Evolutionary conservation across 2,797 vertebrate genomes (phyloP), one percentile per base, ranked within the genome.

Genomic region (Paramormyrops hopkinsi): DNA sequence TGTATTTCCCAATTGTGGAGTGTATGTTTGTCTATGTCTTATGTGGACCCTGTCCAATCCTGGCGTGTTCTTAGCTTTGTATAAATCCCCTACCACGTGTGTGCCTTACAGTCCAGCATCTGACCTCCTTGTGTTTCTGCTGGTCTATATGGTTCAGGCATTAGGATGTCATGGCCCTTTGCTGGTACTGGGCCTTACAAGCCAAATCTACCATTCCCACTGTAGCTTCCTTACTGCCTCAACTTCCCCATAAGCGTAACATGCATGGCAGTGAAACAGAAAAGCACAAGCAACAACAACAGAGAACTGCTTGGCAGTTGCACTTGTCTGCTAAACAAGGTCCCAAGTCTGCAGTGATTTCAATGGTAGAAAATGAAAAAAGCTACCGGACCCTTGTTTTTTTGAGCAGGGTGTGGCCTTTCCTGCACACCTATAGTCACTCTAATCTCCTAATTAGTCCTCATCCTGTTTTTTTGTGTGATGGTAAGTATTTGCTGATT

Each of bases 401-500:
- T 6, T 29, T 41, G 3, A 1, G 25, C 33, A 29, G 12, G 25
- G 69, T 19, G 69, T 3, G 19, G 54, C 19, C 46, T 85, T 29
- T 85, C 44, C n/a, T 85, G 82, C 9, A 2, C 44, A 51, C 22
- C 41, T 29, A 22, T 25, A 85, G 44, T 25, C 82, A 85, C 48
- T 8, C 37, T 82, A 44, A 51, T 85, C 82, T 51, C n/a, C 22
- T 29, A 85, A 85, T 48, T 85, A 85, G 22, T 25, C 48, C 82
- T 85, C 82, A 51, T 84, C 11, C 82, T 51, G 48, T 85, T 85
- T 85, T 84, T 82, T 48, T 84, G 14, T n/a, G 17, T 29, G 7
- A 48, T 51, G 82, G 9, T 85, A 25, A 85, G 82, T 51, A 51
- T 51, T 85, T 51, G 82, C 82, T 51, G 82, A 85, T 86, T 56